Percentiles rank a stretch among this genome's conserved stretches.
These are phyloP conservation scores for Centropyge bicolor DNA, from an alignment of 2,797 vertebrate genomes.

Conservation along the genomic window DNA sequence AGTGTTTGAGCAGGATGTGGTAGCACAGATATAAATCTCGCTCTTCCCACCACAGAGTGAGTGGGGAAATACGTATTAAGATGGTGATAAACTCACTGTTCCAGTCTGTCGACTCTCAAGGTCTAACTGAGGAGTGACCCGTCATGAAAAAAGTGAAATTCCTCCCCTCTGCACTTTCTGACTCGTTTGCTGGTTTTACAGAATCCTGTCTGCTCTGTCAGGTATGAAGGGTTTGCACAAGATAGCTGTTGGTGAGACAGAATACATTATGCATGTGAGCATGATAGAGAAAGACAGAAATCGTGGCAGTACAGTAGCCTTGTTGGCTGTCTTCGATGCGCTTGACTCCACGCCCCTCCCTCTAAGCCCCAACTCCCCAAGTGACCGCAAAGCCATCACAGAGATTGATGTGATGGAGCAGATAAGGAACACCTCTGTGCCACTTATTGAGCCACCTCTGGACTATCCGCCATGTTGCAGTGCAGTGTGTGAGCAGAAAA, in stretches of 20 bases:
- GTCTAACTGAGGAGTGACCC: constrained; percentile 16
- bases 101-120: constrained; percentile 24
- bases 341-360: neutral
- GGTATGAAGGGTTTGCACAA: constrained; percentile 23
- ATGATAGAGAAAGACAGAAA: neutral
- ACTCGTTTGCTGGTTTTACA: constrained; percentile 23
- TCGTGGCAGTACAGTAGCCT: constrained; percentile 5
- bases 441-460: constrained; percentile 45
- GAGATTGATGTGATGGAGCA: constrained; percentile 44
- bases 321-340: constrained; percentile 19
- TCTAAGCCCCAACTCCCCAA: neutral
- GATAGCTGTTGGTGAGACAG: constrained; percentile 10
- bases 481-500: neutral
- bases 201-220: constrained; percentile 28
- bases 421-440: constrained; percentile 41
- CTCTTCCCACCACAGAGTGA: neutral
- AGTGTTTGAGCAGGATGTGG: neutral
- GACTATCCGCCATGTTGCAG: constrained; percentile 20
- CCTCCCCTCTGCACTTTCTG: neutral
- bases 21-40: constrained; percentile 21
- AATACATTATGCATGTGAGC: constrained; percentile 37
- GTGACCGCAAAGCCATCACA: constrained; percentile 50
- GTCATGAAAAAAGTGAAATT: constrained; percentile 10
- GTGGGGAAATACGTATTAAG: neutral
- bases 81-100: constrained; percentile 29